phyloP scores from a whole-genome alignment of 2,113 vertebrate species.

The Rhinogobius similis region DNA sequence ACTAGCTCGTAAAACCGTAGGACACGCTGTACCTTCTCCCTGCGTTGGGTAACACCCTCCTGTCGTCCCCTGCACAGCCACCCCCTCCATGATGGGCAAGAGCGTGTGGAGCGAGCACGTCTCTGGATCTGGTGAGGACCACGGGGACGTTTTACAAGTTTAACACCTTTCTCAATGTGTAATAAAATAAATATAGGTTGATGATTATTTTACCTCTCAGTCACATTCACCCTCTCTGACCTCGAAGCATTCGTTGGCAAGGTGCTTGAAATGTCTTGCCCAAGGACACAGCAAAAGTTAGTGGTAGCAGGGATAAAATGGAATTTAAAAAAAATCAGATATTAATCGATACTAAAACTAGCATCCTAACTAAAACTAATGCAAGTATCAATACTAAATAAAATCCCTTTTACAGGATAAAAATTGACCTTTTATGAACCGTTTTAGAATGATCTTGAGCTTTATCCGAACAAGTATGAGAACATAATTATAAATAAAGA shows the following conservation, averaged over 20 bases:
- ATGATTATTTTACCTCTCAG: not conserved
- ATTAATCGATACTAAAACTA: too few relatives aligned
- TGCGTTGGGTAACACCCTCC: not conserved
- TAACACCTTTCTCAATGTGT: not conserved
- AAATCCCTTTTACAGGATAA: too few relatives aligned
- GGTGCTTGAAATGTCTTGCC: not conserved
- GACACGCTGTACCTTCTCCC: not conserved
- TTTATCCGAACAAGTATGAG: too few relatives aligned
- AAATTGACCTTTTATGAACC: too few relatives aligned
- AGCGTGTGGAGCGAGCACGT: constrained; percentile 74
- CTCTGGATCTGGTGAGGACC: constrained; percentile 71
- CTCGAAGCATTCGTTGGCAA: not conserved
- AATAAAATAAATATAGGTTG: not conserved
- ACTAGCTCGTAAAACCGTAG: not conserved
- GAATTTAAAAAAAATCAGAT: too few relatives aligned
- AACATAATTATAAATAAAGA: too few relatives aligned
- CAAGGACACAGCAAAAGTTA: not conserved
- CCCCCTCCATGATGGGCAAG: constrained; percentile 71
- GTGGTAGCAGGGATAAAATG: not conserved
- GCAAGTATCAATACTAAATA: too few relatives aligned
- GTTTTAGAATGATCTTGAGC: too few relatives aligned
- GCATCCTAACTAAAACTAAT: too few relatives aligned
- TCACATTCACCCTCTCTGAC: not conserved
- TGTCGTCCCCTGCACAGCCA: constrained; percentile 47
- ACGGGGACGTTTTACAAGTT: not conserved